phyloP scores from a whole-genome alignment of 2,888 invertebrate species.

The Drosophila barbarae region DNA sequence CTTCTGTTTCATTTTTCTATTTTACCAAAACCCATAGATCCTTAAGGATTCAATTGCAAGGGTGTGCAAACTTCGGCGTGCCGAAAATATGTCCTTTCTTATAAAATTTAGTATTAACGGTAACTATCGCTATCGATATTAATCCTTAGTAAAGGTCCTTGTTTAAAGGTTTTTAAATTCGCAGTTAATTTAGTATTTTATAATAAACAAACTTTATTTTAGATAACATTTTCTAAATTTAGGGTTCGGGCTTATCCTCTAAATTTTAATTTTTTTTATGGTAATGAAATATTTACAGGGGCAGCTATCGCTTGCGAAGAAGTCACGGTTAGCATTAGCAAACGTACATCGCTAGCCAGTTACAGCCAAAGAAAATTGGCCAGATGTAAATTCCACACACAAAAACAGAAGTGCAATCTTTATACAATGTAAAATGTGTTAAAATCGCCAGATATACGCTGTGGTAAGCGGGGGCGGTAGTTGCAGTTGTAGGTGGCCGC shows the following conservation, averaged over 20 bases:
- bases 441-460: constrained; percentile 16
- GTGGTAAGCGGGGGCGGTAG: constrained; percentile 16
- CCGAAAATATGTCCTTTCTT: neutral
- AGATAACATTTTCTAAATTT: neutral
- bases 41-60: neutral
- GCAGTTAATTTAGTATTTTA: neutral
- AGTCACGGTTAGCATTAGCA: constrained; percentile 13
- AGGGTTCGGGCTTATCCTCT: neutral
- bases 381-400: constrained; percentile 48
- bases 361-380: constrained; percentile 41
- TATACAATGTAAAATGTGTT: constrained; percentile 33
- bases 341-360: constrained; percentile 30
- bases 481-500: neutral
- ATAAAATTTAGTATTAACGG: constrained; percentile 3
- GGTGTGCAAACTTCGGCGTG: neutral
- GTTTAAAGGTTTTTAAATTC: neutral
- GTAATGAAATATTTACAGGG: neutral
- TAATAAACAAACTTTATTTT: neutral
- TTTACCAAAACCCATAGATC: neutral
- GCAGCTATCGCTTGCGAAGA: constrained; percentile 13
- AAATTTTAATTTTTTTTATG: neutral
- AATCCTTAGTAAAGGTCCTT: neutral
- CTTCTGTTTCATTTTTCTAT: neutral
- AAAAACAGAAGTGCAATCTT: constrained; percentile 45
- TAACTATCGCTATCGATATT: constrained; percentile 7